Evolutionary conservation across 1,140 invertebrate species (phyloP), one percentile per base, ranked within the genome.

Genomic region (Steinernema khuongi): DNA sequence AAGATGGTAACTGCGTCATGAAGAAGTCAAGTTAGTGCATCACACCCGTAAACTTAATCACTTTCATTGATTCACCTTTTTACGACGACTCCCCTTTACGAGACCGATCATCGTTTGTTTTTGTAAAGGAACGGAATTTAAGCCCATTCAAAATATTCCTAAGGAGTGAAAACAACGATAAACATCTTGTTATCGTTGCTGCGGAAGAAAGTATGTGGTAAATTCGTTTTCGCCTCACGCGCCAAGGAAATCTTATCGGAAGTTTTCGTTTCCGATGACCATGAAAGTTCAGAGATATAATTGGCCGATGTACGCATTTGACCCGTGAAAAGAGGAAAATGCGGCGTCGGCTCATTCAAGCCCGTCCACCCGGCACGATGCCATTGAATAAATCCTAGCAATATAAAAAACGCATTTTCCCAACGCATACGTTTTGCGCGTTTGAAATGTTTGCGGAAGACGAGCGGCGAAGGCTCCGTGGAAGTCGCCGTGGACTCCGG

Each of bases 261-360:
- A 17, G 22, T 7, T 60, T 2, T 60, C 50, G 26, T 60, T 14
- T 60, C 22, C 7, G 50, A 60, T 60, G 50, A 22, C 50, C 50
- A 60, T 60, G 50, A 60, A 60, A 60, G 50, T 60, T 60, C 50
- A 22, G 26, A 60, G 50, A 60, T 7, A 60, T 60, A 60, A 60
- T 60, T 60, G 50, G 50, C 4, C 50, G 50, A 60, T 60, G 50
- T 60, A 60, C 50, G 50, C 50, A 22, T 11, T 60, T 60, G 50
- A 60, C 50, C 50, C 50, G 50, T 60, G 50, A 60, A 60, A 60
- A 60, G 50, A 60, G 7, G 50, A 60, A 60, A 60, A n/a, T 60
- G 4, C 7, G 50, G 14, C 14, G 36, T 11, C 50, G 50, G 50
- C 7, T 60, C 50, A 26, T 60, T 22, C 11, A 26, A 60, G 36